Percentiles rank a stretch among this genome's conserved stretches.
These are phyloP conservation scores for Leptinotarsa tumamoca DNA, from an alignment of 2,888 invertebrate genomes.

Conservation along the genomic window DNA sequence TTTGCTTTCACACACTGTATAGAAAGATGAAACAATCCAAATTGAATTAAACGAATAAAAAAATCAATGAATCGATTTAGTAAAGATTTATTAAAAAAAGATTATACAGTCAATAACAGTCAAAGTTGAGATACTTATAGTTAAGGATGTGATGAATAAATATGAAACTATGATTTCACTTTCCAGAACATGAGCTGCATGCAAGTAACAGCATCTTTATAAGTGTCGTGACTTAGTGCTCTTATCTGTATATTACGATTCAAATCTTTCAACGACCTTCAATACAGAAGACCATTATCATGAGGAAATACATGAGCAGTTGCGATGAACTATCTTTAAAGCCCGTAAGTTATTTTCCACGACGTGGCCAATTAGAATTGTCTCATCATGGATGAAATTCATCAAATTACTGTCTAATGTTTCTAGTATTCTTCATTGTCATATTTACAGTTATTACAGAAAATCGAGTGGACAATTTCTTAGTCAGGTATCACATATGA, in stretches of 20 bases:
- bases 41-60: too few species aligned
- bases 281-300: background rate
- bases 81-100: too few species aligned
- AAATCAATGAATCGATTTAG: too few species aligned
- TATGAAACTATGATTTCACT: too few species aligned
- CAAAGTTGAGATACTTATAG: too few species aligned
- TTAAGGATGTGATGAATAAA: too few species aligned
- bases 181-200: too few species aligned
- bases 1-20: too few species aligned
- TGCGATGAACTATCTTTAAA: background rate
- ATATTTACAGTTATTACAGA: constrained; percentile 88
- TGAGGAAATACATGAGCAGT: background rate
- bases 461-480: constrained; percentile 90
- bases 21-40: too few species aligned
- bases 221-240: too few species aligned
- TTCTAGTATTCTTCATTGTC: constrained; percentile 69
- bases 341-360: constrained; percentile 7
- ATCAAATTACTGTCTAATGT: constrained; percentile 84
- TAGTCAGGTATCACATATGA: constrained; percentile 84
- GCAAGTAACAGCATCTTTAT: too few species aligned
- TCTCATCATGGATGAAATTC: constrained; percentile 81
- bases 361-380: constrained; percentile 93
- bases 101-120: too few species aligned
- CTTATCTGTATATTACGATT: background rate
- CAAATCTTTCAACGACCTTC: constrained; percentile 8